Evolutionary conservation across 2,113 vertebrate species (phyloP).

Genomic region (Oncorhynchus keta): DNA sequence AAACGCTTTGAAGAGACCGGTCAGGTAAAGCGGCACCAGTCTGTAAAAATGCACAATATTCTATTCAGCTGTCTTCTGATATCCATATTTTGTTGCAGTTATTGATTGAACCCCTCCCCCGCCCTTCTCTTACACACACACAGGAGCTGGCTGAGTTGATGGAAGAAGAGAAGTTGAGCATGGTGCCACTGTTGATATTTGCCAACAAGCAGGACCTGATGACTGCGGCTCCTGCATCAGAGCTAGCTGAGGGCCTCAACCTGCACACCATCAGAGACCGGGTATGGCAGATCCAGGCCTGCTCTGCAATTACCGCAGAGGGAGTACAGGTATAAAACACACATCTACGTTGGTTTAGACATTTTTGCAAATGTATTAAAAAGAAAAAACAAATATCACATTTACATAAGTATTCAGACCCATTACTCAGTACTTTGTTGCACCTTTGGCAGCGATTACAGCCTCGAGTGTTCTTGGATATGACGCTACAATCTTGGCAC

Average conservation of each 20-base stretch:
- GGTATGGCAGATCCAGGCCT: conserved; percentile 80
- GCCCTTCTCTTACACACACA: neutral
- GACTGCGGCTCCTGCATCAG: conserved; percentile 84
- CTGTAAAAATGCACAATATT: neutral
- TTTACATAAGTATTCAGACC: too few relatives aligned
- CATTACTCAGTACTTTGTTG: too few relatives aligned
- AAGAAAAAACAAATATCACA: too few relatives aligned
- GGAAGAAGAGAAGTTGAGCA: conserved; percentile 88
- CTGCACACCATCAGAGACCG: conserved; percentile 84
- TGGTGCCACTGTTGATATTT: conserved; percentile 83
- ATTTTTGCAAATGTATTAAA: too few relatives aligned
- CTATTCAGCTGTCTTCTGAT: neutral
- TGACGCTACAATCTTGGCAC: too few relatives aligned
- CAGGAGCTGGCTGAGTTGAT: conserved; percentile 91
- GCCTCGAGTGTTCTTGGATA: too few relatives aligned
- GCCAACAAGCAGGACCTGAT: conserved; percentile 96
- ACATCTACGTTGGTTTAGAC: neutral
- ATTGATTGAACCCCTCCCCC: neutral
- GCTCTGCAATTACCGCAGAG: conserved; percentile 73
- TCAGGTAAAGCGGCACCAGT: conserved; percentile 45
- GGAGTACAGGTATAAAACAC: conserved; percentile 65
- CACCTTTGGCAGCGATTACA: too few relatives aligned
- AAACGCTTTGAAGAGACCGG: conserved; percentile 72
- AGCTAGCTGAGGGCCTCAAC: conserved; percentile 77
- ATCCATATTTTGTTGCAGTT: neutral